Conservation (phyloP, 2,797 vertebrate species). For the Phylloscopus collybita region DNA sequence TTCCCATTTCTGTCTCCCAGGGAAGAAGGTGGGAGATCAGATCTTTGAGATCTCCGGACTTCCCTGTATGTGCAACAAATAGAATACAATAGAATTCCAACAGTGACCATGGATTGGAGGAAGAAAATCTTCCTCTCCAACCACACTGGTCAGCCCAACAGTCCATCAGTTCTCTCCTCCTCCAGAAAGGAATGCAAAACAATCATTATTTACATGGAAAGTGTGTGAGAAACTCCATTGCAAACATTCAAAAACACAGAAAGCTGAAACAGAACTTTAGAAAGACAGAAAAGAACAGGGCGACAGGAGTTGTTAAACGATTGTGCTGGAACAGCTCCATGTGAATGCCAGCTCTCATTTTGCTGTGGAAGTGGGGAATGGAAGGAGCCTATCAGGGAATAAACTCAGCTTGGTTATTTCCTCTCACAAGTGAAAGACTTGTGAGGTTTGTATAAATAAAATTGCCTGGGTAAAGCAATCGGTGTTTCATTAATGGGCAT, state of each 20-base stretch:
- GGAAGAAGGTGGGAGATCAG: background rate
- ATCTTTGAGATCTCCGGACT: background rate
- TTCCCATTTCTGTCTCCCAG: background rate
- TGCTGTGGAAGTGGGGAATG: background rate
- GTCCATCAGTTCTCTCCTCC: too few species aligned
- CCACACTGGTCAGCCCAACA: too few species aligned
- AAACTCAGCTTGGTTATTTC: background rate
- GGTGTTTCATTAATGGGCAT: background rate
- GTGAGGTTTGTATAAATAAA: background rate
- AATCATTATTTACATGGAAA: too few species aligned
- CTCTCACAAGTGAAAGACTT: background rate
- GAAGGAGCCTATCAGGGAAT: background rate
- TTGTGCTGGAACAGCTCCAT: background rate
- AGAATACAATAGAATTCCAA: background rate
- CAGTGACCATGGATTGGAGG: too few species aligned
- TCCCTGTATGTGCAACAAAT: background rate
- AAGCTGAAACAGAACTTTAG: too few species aligned
- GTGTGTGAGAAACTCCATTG: too few species aligned
- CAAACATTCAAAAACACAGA: too few species aligned
- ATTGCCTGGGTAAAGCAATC: background rate
- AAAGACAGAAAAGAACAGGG: too few species aligned
- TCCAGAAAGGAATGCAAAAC: too few species aligned
- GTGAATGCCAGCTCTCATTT: background rate
- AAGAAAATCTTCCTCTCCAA: too few species aligned
- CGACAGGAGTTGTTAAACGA: background rate